Evolutionary conservation across 2,888 invertebrate species (phyloP), one percentile per base, ranked within the genome.

Genomic region (Onchidella celtica): DNA sequence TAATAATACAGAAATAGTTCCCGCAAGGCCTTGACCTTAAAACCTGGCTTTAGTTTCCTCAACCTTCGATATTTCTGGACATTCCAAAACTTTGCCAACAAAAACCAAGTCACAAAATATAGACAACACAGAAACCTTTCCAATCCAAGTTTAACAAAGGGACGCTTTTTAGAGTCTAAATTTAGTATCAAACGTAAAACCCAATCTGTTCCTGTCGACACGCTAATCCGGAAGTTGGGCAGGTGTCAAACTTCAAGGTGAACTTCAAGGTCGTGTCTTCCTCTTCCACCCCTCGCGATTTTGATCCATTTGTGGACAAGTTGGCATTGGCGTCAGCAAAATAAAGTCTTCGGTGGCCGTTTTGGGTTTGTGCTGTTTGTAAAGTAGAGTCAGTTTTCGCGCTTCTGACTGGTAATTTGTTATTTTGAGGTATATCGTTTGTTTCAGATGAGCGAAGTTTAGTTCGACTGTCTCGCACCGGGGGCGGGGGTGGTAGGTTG

Each of bases 171-270:
- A n/a, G n/a, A n/a, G n/a, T n/a, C 66, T 14, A 66, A 66, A 17
- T 34, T 1, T 59, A 34, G 17, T 21, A 21, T 78, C 73, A 84
- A 4, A 84, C 84, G 36, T 77, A 84, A 29, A 84, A 84, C 21
- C 84, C 84, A 24, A 82, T 82, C 61, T 84, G 84, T 29, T 84
- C 84, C 29, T 79, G 66, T 6, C 77, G 38, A 2, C 24, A 66
- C 24, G 78, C 72, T 66, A 76, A 55, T 55, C 66, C 72, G 2
- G 77, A 79, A 9, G 81, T 81, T 6, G 81, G 76, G 24, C 84
- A 82, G 21, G 84, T 84, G 73, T 84, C 84, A 40, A 79, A 84
- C 47, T 74, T 79, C 36, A 84, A 69, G n/a, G 65, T 75, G 74
- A 84, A 84, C 47, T 73, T 80, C 57, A 74, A 59, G 36, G 79